These are phyloP conservation scores for Hylaea fasciaria DNA, from an alignment of 2,888 invertebrate genomes.

Conservation along the genomic window DNA sequence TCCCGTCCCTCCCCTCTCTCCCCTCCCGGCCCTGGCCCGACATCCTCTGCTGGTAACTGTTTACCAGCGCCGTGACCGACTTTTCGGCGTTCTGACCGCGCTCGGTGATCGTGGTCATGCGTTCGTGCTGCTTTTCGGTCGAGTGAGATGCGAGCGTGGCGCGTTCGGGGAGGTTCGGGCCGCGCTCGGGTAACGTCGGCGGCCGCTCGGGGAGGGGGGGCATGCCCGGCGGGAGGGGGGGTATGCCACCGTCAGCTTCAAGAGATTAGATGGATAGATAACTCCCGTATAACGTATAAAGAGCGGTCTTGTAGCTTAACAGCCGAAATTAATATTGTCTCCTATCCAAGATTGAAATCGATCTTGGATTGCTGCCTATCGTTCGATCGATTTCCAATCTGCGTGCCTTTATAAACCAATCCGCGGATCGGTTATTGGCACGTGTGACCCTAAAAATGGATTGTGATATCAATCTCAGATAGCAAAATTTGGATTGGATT, in stretches of 20 bases:
- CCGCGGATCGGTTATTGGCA: too few species aligned
- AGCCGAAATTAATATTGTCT: too few species aligned
- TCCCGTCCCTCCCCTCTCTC: slow-evolving; percentile 56
- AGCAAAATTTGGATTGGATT: too few species aligned
- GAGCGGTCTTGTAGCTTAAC: too few species aligned
- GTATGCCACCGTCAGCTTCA: slow-evolving; percentile 52
- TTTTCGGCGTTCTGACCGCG: slow-evolving; percentile 48
- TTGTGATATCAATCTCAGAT: too few species aligned
- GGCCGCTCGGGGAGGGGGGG: slow-evolving; percentile 55
- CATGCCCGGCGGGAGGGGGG: slow-evolving; percentile 67
- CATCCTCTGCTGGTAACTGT: slow-evolving; percentile 76
- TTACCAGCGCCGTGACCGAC: slow-evolving; percentile 74
- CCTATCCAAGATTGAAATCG: too few species aligned
- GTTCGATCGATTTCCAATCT: too few species aligned
- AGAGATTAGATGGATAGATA: slow-evolving; percentile 25
- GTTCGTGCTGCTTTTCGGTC: slow-evolving; percentile 25
- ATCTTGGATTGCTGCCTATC: too few species aligned
- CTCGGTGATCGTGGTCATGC: slow-evolving; percentile 36
- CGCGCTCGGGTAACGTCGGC: slow-evolving; percentile 58
- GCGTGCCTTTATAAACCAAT: too few species aligned
- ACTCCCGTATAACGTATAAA: neutral
- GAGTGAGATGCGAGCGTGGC: neutral
- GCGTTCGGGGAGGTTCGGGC: slow-evolving; percentile 52
- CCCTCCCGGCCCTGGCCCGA: slow-evolving; percentile 36
- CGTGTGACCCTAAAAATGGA: too few species aligned